Base-by-base conservation (phyloP, 2,888 invertebrate species). In the Crocallis elinguaria region DNA sequence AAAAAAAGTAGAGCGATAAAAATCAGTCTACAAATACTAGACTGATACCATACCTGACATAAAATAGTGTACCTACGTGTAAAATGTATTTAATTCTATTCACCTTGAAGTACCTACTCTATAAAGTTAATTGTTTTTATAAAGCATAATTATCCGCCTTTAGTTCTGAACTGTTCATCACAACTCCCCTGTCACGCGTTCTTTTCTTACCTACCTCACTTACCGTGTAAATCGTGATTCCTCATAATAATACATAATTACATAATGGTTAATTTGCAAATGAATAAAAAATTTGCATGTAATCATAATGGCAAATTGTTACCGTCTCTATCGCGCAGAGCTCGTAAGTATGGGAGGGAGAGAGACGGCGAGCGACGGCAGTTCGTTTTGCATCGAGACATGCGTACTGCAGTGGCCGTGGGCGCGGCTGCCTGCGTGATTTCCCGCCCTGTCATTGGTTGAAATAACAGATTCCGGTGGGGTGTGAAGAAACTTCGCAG, bases 251-350 rank as follows among this genome's bases (percentile, higher is more conserved):
- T 77, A 86, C 80, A 83, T 86, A 88, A 88, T 88, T 86, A 87
- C 82, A 76, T 82, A 84, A 86, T 84, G 83, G 78, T 79, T 85
- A 83, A 85, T 89, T 85, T 86, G 82, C 87, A 83, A 86, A 79
- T 86, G 84, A 85, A 87, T 84, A 83, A 86, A 84, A 88, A 87
- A 87, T 84, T 87, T 87, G 84, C 88, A 89, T 88, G 77, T 83
- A 71, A 83, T 84, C 73, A 77, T 80, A 77, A 79, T 78, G 73
- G 77, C 78, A 79, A 81, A 74, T 71, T 61, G 57, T 57, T 66
- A 51, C 81, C 60, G 66, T 86, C 86, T 66, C 69, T 75, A 33
- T 79, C 81, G 51, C 66, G 57, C 77, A 1, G 29, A 11, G 3
- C 16, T 4, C 14, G 58, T 52, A 57, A 21, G 52, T 64, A 66